phyloP scores from a whole-genome alignment of 2,888 invertebrate genomes.

The Polymixis flavicincta region DNA sequence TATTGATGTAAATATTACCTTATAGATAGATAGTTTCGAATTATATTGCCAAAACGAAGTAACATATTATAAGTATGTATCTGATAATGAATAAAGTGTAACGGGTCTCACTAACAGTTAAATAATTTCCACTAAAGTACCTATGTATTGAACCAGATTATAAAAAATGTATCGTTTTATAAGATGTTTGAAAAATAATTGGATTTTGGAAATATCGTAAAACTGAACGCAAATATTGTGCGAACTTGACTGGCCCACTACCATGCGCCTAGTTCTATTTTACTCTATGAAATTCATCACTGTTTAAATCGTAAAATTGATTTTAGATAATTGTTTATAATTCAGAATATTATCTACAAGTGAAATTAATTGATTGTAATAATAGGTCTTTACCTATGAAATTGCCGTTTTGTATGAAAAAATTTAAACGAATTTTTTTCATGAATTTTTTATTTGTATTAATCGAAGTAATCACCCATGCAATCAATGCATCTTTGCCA shows the following conservation, averaged over 20 bases:
- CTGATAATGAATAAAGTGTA: constrained; percentile 39
- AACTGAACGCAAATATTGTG: background rate
- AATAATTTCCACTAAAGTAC: constrained; percentile 41
- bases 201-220: constrained; percentile 18
- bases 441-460: too few relatives aligned
- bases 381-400: too few relatives aligned
- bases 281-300: constrained; percentile 1
- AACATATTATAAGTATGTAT: constrained; percentile 28
- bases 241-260: too few relatives aligned
- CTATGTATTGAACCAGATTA: constrained; percentile 31
- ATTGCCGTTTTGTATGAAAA: too few relatives aligned
- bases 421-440: too few relatives aligned
- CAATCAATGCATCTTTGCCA: too few relatives aligned
- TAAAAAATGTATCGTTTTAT: constrained; percentile 19
- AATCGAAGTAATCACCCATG: too few relatives aligned
- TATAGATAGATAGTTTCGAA: constrained; percentile 57
- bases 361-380: constrained; percentile 9
- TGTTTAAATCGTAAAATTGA: constrained; percentile 4
- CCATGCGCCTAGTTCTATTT: constrained; percentile 18
- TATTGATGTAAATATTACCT: constrained; percentile 60
- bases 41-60: constrained; percentile 54
- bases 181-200: constrained; percentile 27
- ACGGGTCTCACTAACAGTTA: constrained; percentile 50
- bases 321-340: constrained; percentile 1
- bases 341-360: constrained; percentile 17